Percentiles rank a stretch among this genome's conserved stretches.
Evolutionary conservation across 2,113 vertebrate species (phyloP).

Genomic region (Chionodraco myersi): DNA sequence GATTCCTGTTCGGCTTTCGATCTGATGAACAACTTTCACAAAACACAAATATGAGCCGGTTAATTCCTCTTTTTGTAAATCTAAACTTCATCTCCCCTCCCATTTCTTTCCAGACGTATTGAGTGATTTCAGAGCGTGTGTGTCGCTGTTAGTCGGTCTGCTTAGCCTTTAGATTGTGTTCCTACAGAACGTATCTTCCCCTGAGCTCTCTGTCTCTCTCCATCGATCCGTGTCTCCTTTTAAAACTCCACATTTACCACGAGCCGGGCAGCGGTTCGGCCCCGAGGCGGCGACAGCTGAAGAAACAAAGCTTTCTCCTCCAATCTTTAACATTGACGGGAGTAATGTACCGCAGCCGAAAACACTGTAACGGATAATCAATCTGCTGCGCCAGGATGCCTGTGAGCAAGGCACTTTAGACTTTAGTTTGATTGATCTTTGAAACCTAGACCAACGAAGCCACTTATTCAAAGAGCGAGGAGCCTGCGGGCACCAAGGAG

Average conservation of each 20-base stretch:
- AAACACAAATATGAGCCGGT: not conserved
- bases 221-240: not conserved
- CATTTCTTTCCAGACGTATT: not conserved
- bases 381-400: not conserved
- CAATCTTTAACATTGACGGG: conserved; percentile 22
- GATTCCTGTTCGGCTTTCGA: not conserved
- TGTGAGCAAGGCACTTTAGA: conserved; percentile 28
- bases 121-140: not conserved
- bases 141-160: not conserved
- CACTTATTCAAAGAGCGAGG: not conserved
- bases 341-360: conserved; percentile 20
- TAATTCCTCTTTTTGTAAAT: not conserved
- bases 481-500: not conserved
- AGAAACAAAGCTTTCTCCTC: conserved; percentile 3
- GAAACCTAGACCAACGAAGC: not conserved
- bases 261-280: not conserved
- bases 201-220: not conserved
- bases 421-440: conserved; percentile 34
- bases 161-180: not conserved
- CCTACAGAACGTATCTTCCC: not conserved
- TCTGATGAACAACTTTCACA: not conserved
- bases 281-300: conserved; percentile 5
- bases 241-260: conserved; percentile 8
- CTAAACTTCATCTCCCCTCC: too few species aligned
- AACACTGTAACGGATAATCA: conserved; percentile 12